Conservation (phyloP, 2,113 vertebrate species). For the Parotia lawesii region DNA sequence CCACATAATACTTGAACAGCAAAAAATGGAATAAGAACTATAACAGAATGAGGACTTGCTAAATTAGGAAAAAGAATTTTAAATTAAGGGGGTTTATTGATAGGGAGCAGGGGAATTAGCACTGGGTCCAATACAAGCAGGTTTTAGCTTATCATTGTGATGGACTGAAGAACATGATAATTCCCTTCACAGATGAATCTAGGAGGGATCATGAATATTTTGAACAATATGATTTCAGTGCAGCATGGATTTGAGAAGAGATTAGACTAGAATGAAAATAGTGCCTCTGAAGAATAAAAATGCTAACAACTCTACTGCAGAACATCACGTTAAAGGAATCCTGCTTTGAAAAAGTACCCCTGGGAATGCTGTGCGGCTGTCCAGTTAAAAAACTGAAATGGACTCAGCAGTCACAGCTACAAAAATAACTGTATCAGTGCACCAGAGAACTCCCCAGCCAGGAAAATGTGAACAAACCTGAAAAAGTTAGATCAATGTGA, state of each 20-base stretch:
- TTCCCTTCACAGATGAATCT: not conserved
- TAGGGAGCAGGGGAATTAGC: not conserved
- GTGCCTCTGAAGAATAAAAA: not conserved
- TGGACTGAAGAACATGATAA: not conserved
- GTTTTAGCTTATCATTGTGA: not conserved
- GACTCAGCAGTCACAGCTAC: not conserved
- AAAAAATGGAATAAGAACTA: not conserved
- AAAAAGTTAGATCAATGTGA: not conserved
- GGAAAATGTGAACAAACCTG: not conserved
- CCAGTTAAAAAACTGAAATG: not conserved
- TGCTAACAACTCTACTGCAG: not conserved
- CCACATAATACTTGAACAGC: not conserved
- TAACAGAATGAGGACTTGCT: not conserved
- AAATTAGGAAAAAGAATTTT: not conserved
- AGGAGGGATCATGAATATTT: not conserved
- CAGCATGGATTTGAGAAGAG: not conserved
- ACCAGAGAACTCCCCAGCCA: not conserved
- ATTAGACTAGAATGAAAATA: not conserved
- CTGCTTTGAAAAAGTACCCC: not conserved
- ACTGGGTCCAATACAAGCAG: not conserved
- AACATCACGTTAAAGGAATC: not conserved
- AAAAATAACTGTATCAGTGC: not conserved
- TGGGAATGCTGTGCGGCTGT: not conserved
- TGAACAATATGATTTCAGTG: not conserved
- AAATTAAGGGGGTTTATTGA: not conserved